Base-by-base conservation (phyloP, 35 echinoderm and acorn worm genomes). In the Chiridota heheva region DNA sequence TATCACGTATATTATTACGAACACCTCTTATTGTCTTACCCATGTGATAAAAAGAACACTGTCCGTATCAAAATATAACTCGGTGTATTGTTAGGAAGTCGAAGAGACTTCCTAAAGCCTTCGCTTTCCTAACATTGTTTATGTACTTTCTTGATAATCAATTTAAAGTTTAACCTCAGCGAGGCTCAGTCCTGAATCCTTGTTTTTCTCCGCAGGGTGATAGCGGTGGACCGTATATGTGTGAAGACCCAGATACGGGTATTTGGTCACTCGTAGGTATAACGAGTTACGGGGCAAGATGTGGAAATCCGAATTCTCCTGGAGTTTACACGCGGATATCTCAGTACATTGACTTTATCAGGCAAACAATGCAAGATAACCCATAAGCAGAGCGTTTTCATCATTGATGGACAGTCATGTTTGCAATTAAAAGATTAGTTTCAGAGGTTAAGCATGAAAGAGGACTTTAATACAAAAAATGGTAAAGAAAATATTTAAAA, bases 211-310 rank as follows among this genome's bases (percentile, higher is more conserved):
- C 13, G 26, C 57, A 81, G 77, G 77, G 77, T 33, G 77, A 81
- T 59, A 81, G 77, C 30, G 77, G 77, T 25, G 77, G 77, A 38
- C 77, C 77, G 2, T 61, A 61, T 41, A 63, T 81, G 38, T 81
- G 77, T 63, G 41, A 44, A 15, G 30, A 81, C 25, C 27, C 20
- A 35, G 49, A 17, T 0, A 61, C 36, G 7, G 80, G 53, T 32
- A 27, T 35, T 0, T 83, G 80, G 80, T 63, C 43, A 5, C 37
- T 63, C 15, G 44, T 68, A 22, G 80, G 80, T 4, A 64, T 83
- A 43, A 58, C 60, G 42, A 83, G 80, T 37, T 83, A 20, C 28
- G 80, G 80, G 3, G 32, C 42, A 1, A 64, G 80, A 3, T 83
- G 80, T 55, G 62, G 60, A 24, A 24, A 17, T 27, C 28, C 29